Base-by-base conservation (phyloP, 1,140 invertebrate species). In the Apocrypta bakeri region DNA sequence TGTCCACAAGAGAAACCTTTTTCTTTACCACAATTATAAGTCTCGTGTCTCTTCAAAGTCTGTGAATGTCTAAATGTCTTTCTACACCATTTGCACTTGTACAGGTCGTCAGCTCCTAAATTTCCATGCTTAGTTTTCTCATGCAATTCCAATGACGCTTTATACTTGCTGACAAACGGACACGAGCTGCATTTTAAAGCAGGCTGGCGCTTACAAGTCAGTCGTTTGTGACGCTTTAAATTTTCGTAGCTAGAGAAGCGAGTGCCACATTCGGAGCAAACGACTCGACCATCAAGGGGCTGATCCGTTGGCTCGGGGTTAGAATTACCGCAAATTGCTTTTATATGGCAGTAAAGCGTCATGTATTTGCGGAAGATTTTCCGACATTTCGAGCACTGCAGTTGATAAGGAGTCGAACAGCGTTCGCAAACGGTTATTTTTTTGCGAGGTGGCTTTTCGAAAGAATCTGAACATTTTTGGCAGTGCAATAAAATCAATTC, bases 181-280 rank as follows among this genome's bases (percentile, higher is more conserved):
- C 92, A 93, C 24, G 88, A 77, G 1, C 90, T 89, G 77, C 92
- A 93, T 25, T 86, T 81, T 80, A 91, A 92, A 84, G 89, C 87
- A 8, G 79, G 29, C 40, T 74, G 79, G 14, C 27, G 37, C 14
- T 66, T 64, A 56, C 79, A 81, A 2, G 79, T 81, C 1, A 81
- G 48, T 17, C 63, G 37, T 8, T 75, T 75, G 40, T 81, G 79
- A 0, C 79, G 71, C 0, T 37, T n/a, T 3, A 81, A 40, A 48
- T 81, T 81, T 37, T 81, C 79, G 40, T 66, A 81, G 31, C 72
- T 81, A 12, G 71, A 64, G 27, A 81, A 81, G 7, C 40, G 64
- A 7, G 79, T 68, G 17, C 61, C 29, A 24, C 79, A 81, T 8
- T 81, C 79, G 37, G 25, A n/a, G 12, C 79, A 81, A 0, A n/a